Evolutionary conservation across 2,888 invertebrate species (phyloP), one percentile per base, ranked within the genome.

Genomic region (Cryptus viduatorius): DNA sequence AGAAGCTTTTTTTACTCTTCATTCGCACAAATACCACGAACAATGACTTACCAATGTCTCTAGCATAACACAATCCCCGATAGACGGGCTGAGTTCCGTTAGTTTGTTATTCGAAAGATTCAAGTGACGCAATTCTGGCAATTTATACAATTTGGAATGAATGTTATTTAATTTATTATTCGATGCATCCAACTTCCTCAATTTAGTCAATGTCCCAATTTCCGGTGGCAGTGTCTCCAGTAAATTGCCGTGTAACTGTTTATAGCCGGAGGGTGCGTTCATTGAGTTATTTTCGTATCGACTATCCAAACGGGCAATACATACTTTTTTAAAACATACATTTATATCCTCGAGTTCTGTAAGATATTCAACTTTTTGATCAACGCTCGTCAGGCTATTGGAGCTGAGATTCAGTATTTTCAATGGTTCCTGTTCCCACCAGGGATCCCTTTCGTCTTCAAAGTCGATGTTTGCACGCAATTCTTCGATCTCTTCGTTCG

Each of bases 361-460:
- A 83, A 97, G 94, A 88, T 95, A 95, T 90, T 95, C 95, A 88
- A 97, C 95, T 91, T 96, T 95, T 48, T 95, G 94, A 78, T 97
- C 96, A 90, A 98, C 94, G 86, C 93, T 94, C 82, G 95, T 95
- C 85, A 97, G 94, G 83, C 95, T 95, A 94, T 98, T 97, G 14
- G 96, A 96, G 91, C 97, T 97, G 77, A 97, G 94, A 93, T 98
- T 97, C 86, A 98, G 95, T 89, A 96, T 96, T 84, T 95, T 96
- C 29, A 98, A 94, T 1, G 97, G 96, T 89, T 96, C 96, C 90
- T 96, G 96, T 92, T 97, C 97, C 98, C 98, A 98, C 98, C 98
- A 98, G 86, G 95, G 95, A 86, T 95, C 95, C 68, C 95, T 95
- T 53, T 95, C 95, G 71, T 95, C 95, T 79, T 95, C 93, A 88